Conservation (phyloP, 1,140 invertebrate species). For the Ptiloglossa arizonensis region DNA sequence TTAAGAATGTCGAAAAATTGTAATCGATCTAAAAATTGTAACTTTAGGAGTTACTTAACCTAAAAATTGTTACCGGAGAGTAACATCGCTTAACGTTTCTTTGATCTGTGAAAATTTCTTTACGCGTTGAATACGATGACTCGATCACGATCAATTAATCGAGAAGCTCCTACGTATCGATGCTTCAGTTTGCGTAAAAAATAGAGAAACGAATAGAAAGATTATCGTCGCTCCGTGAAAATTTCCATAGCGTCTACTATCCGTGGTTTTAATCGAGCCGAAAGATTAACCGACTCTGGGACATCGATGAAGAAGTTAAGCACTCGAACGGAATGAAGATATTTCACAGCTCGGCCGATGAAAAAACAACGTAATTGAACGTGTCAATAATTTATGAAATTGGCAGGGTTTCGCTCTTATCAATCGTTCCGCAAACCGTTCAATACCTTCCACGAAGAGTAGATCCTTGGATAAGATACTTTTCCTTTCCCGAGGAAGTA, state of each 20-base stretch:
- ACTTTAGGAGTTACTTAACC: too few relatives aligned
- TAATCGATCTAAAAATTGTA: too few relatives aligned
- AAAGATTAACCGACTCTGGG: neutral
- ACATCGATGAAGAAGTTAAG: slow-evolving; percentile 15
- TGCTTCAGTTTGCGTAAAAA: too few relatives aligned
- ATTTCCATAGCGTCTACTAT: neutral
- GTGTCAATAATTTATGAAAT: slow-evolving; percentile 14
- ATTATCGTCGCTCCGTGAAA: too few relatives aligned
- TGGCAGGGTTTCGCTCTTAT: neutral
- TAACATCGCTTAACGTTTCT: too few relatives aligned
- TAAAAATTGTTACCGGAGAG: too few relatives aligned
- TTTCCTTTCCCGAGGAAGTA: slow-evolving; percentile 51
- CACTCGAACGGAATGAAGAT: neutral
- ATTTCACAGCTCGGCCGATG: neutral
- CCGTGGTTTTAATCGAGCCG: neutral
- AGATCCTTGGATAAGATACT: slow-evolving; percentile 20
- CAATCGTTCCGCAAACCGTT: neutral
- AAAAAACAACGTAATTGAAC: neutral
- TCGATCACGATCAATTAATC: too few relatives aligned
- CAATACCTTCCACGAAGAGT: neutral
- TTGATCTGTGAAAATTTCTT: too few relatives aligned
- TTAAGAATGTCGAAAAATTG: too few relatives aligned
- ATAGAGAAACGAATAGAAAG: too few relatives aligned
- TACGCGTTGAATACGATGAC: too few relatives aligned
- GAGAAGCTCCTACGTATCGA: too few relatives aligned